Evolutionary conservation across 2,888 invertebrate genomes (phyloP).

Genomic region (Ferdinandea cuprea): DNA sequence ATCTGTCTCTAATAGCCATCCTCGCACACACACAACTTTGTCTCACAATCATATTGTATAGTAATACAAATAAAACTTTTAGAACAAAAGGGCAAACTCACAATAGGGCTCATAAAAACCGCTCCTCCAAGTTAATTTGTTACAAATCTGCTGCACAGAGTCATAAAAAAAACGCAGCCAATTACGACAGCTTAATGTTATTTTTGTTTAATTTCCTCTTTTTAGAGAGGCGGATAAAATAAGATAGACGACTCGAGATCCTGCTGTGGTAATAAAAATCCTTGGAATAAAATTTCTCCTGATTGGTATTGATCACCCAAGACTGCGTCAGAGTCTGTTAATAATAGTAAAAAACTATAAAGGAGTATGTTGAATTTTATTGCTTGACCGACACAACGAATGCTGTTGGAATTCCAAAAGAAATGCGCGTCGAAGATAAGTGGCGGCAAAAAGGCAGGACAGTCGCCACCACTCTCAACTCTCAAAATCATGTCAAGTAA

Average conservation of each 20-base stretch:
- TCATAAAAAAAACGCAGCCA: constrained; percentile 63
- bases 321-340: neutral
- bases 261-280: constrained; percentile 47
- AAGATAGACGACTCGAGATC: neutral
- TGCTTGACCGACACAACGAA: neutral
- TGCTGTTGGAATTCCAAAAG: constrained; percentile 58
- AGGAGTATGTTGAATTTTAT: constrained; percentile 39
- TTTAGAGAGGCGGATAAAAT: neutral
- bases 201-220: constrained; percentile 59
- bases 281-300: constrained; percentile 29
- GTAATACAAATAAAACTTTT: neutral
- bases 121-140: neutral
- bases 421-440: constrained; percentile 6
- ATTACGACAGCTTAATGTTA: constrained; percentile 65
- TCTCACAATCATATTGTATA: neutral
- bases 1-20: no score
- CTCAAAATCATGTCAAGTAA: constrained; percentile 49
- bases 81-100: neutral
- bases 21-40: no score
- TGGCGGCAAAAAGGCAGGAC: constrained; percentile 5
- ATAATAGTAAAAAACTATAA: constrained; percentile 48
- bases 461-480: neutral
- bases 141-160: constrained; percentile 31
- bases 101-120: neutral
- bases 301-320: constrained; percentile 62